phyloP scores from a whole-genome alignment of 2,888 invertebrate species.

The Chromoteleia sp. region DNA sequence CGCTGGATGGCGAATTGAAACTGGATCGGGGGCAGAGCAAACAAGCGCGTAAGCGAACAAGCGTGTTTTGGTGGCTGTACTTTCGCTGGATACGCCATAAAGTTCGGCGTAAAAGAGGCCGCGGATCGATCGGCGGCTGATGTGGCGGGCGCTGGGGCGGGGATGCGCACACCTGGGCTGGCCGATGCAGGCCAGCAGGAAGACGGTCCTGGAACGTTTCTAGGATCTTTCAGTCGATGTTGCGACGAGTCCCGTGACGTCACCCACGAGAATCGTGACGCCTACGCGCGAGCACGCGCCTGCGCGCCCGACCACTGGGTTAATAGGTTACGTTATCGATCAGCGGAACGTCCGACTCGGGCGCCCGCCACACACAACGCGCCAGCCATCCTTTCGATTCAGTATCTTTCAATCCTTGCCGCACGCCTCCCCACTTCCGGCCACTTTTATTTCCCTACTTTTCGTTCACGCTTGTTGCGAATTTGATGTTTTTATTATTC shows the following conservation, averaged over 20 bases:
- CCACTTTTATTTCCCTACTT: slow-evolving; percentile 20
- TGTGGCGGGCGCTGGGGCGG: slow-evolving; percentile 38
- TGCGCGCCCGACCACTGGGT: slow-evolving; percentile 80
- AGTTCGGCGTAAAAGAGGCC: slow-evolving; percentile 60
- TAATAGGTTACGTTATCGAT: slow-evolving; percentile 84
- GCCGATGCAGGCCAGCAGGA: slow-evolving; percentile 75
- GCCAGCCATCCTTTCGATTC: slow-evolving; percentile 75
- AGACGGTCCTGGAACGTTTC: slow-evolving; percentile 79
- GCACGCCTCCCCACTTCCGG: neutral
- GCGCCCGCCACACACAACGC: slow-evolving; percentile 71
- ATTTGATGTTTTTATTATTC: slow-evolving; percentile 18
- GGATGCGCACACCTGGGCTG: slow-evolving; percentile 63
- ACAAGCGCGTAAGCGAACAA: slow-evolving; percentile 50
- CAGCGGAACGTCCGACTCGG: slow-evolving; percentile 75
- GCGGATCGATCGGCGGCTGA: slow-evolving; percentile 59
- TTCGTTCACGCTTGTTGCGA: slow-evolving; percentile 27
- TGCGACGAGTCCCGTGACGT: slow-evolving; percentile 80
- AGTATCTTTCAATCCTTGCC: slow-evolving; percentile 67
- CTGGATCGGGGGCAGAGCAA: slow-evolving; percentile 50
- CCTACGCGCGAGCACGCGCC: slow-evolving; percentile 72
- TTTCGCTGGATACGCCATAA: slow-evolving; percentile 65
- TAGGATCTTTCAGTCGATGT: slow-evolving; percentile 80
- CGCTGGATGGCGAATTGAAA: slow-evolving; percentile 6
- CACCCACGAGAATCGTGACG: slow-evolving; percentile 76
- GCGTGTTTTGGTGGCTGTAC: slow-evolving; percentile 61